Evolutionary conservation across 2,888 invertebrate genomes (phyloP).

Genomic region (Mythimna ferrago): DNA sequence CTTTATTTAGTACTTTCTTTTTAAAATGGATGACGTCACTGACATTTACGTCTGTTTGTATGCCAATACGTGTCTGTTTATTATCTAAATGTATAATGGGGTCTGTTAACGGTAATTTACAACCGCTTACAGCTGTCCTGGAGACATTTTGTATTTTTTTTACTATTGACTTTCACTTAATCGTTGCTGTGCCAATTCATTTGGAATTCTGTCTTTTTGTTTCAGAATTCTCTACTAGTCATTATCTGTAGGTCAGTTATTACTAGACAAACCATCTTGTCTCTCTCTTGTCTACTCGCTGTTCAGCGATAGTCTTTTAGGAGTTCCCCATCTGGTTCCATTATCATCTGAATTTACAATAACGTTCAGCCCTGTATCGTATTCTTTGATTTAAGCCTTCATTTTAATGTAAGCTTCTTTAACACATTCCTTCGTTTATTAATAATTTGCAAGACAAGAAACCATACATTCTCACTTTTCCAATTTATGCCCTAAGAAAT

Average conservation of each 20-base stretch:
- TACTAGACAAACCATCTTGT: too few species aligned
- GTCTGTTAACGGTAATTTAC: conserved; percentile 26
- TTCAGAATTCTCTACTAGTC: neutral
- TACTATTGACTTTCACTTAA: neutral
- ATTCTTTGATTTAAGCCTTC: neutral
- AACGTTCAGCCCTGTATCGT: neutral
- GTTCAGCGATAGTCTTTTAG: neutral
- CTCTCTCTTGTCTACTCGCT: too few species aligned
- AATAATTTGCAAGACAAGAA: neutral
- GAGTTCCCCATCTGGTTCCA: too few species aligned
- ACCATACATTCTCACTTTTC: conserved; percentile 15
- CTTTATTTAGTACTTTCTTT: neutral
- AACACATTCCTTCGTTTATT: neutral
- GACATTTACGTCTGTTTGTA: conserved; percentile 18
- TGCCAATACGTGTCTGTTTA: conserved; percentile 35
- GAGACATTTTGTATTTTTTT: conserved; percentile 8
- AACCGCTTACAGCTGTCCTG: conserved; percentile 4
- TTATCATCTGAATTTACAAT: neutral
- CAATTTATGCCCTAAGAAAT: conserved; percentile 49
- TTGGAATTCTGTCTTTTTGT: neutral
- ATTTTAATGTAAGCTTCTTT: neutral
- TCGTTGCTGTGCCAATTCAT: neutral
- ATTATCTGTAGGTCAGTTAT: neutral
- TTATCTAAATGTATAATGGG: conserved; percentile 40
- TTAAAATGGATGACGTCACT: conserved; percentile 8